phyloP scores from a whole-genome alignment of 64 coral and sea anemone species.

The Hydrozoanthus tunicans region DNA sequence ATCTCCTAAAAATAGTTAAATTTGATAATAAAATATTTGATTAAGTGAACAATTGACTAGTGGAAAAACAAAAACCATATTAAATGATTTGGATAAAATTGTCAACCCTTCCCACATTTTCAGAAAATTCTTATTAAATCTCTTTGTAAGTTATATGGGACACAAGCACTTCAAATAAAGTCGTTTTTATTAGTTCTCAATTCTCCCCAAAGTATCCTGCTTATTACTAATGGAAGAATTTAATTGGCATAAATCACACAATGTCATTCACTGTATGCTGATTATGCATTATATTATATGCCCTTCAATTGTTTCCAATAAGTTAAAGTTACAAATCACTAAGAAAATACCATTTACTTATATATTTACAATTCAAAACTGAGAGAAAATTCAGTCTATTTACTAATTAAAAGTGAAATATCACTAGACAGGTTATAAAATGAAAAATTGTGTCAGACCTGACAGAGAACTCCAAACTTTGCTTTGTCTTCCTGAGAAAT shows the following conservation, averaged over 20 bases:
- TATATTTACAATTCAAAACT: neutral
- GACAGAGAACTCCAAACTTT: constrained; percentile 94
- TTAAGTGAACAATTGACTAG: too few relatives aligned
- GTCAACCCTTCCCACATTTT: too few relatives aligned
- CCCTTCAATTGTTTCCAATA: neutral
- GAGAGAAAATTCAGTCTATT: neutral
- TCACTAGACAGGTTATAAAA: too few relatives aligned
- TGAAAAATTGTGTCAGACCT: constrained; percentile 28
- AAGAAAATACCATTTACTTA: neutral
- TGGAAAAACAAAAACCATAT: too few relatives aligned
- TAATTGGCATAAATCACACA: neutral
- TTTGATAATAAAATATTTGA: too few relatives aligned
- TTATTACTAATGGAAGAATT: neutral
- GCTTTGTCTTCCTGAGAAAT: constrained; percentile 91
- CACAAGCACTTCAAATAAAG: too few relatives aligned
- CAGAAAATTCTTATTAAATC: too few relatives aligned
- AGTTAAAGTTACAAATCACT: neutral
- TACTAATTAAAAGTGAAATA: neutral
- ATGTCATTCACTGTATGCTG: neutral
- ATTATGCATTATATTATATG: too few relatives aligned
- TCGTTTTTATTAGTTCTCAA: too few relatives aligned
- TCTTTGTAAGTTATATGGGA: too few relatives aligned
- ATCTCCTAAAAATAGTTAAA: too few relatives aligned
- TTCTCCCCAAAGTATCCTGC: neutral
- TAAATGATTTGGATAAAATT: too few relatives aligned